Conservation (phyloP, 2,888 invertebrate species). For the Ennomos quercinarius region DNA sequence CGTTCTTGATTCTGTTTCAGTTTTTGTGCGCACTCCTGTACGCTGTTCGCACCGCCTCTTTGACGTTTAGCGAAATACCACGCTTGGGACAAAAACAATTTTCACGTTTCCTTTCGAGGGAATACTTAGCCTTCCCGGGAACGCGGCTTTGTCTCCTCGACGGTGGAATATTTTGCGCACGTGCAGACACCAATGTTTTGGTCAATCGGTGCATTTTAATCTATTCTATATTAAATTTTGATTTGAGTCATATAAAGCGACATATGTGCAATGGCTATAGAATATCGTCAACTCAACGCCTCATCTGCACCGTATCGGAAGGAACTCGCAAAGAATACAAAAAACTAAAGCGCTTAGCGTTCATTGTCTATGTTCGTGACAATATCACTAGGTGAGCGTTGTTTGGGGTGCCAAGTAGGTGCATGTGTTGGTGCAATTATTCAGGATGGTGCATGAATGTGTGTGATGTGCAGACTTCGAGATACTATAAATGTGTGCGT, state of each 20-base stretch:
- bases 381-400: constrained; percentile 53
- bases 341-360: constrained; percentile 79
- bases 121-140: constrained; percentile 54
- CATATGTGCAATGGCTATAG: constrained; percentile 29
- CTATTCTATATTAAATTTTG: constrained; percentile 41
- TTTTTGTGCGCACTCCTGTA: constrained; percentile 74
- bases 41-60: constrained; percentile 72
- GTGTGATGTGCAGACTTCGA: constrained; percentile 24
- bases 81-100: constrained; percentile 62
- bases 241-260: constrained; percentile 16
- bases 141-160: constrained; percentile 53
- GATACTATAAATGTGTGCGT: constrained; percentile 28
- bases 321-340: constrained; percentile 72
- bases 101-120: constrained; percentile 56
- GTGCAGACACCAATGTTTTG: constrained; percentile 39
- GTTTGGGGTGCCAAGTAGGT: constrained; percentile 62
- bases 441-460: constrained; percentile 37
- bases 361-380: constrained; percentile 70
- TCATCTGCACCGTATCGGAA: constrained; percentile 52
- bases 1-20: constrained; percentile 33
- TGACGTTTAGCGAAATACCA: constrained; percentile 72
- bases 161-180: constrained; percentile 29
- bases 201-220: constrained; percentile 30
- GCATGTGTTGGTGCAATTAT: constrained; percentile 52
- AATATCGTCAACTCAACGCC: constrained; percentile 30